Evolutionary conservation across 1,140 invertebrate genomes (phyloP).

Genomic region (Diachasmimorpha longicaudata): DNA sequence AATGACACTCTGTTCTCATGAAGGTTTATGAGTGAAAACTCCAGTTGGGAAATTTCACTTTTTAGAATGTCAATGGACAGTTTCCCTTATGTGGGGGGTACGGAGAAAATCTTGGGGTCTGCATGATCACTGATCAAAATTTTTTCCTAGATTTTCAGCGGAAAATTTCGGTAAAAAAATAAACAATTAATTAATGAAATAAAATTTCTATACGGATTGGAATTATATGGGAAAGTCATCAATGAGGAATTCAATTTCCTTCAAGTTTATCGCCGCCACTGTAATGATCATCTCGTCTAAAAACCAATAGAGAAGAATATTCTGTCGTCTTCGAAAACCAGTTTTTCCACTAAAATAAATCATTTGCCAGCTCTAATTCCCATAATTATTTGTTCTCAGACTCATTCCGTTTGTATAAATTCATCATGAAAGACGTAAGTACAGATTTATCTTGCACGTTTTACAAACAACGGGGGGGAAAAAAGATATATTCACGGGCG

Average conservation of each 20-base stretch:
- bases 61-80: background rate
- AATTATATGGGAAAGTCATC: too few relatives aligned
- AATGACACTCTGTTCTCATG: background rate
- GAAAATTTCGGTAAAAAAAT: background rate
- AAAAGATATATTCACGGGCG: constrained; percentile 17
- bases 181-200: too few relatives aligned
- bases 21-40: background rate
- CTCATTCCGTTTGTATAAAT: background rate
- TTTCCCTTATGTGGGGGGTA: background rate
- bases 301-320: too few relatives aligned
- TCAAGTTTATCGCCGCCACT: too few relatives aligned
- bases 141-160: background rate
- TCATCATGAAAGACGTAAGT: background rate
- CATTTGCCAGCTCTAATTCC: background rate
- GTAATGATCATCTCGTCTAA: too few relatives aligned
- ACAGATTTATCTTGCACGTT: background rate
- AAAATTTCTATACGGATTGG: too few relatives aligned
- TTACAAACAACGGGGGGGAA: background rate
- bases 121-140: too few relatives aligned
- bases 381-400: background rate
- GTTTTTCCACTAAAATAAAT: background rate
- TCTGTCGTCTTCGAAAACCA: background rate
- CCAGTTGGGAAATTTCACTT: background rate
- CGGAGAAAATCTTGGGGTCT: too few relatives aligned
- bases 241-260: too few relatives aligned